phyloP scores from a whole-genome alignment of 1,140 invertebrate species.

The Ceratitis capitata region DNA sequence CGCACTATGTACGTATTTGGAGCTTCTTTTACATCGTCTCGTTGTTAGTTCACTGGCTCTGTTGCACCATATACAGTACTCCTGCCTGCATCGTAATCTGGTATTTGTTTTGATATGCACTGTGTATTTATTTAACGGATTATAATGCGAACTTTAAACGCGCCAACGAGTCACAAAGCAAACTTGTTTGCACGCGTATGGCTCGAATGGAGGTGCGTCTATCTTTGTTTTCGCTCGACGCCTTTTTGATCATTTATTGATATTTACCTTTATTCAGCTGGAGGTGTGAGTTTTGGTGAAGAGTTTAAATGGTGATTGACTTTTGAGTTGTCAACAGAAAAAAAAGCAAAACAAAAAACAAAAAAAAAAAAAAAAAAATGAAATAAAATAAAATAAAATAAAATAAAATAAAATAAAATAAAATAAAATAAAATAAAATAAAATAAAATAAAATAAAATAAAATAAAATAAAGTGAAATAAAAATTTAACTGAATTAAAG shows the following conservation, averaged over 20 bases:
- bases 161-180: not conserved
- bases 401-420: not conserved
- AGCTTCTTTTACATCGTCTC: not conserved
- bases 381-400: not conserved
- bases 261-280: not conserved
- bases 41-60: not conserved
- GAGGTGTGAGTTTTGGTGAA: slow-evolving; percentile 1
- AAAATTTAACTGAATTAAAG: not conserved
- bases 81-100: not conserved
- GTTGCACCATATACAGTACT: not conserved
- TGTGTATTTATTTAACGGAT: not conserved
- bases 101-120: not conserved
- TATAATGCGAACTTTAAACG: slow-evolving; percentile 9
- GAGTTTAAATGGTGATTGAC: not conserved
- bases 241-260: not conserved
- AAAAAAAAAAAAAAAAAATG: not conserved
- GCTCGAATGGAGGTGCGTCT: not conserved
- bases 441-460: not conserved
- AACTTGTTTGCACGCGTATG: not conserved
- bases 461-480: not conserved
- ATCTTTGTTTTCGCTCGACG: not conserved
- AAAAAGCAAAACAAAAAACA: not conserved
- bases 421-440: not conserved
- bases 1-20: not conserved
- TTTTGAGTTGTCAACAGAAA: not conserved